Conservation (phyloP, 2,113 vertebrate genomes). For the Hippocampus comes region DNA sequence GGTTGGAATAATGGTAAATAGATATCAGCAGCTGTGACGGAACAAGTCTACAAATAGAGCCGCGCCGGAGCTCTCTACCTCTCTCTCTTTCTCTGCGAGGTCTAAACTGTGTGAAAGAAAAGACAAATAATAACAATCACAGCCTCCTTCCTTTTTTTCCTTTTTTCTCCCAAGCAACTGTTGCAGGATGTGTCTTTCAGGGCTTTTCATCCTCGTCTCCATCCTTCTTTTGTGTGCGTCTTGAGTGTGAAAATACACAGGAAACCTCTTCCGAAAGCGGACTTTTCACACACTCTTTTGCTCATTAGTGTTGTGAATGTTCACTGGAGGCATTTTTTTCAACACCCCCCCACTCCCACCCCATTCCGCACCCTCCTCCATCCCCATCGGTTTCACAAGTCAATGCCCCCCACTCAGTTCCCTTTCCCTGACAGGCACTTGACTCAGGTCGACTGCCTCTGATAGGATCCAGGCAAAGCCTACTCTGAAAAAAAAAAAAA, state of each 20-base stretch:
- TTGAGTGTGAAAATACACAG: slow-evolving; percentile 50
- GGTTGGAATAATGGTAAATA: slow-evolving; percentile 29
- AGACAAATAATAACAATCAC: slow-evolving; percentile 61
- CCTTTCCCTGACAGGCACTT: slow-evolving; percentile 38
- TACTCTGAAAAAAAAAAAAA: not conserved
- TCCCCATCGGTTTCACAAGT: slow-evolving; percentile 36
- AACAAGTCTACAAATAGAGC: slow-evolving; percentile 45
- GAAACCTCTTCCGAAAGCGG: slow-evolving; percentile 56
- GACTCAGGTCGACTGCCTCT: slow-evolving; percentile 22
- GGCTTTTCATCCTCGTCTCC: slow-evolving; percentile 55
- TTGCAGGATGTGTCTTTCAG: slow-evolving; percentile 68
- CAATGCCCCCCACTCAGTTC: slow-evolving; percentile 3
- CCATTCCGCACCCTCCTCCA: not conserved
- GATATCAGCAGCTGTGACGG: slow-evolving; percentile 54
- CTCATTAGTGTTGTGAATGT: slow-evolving; percentile 36
- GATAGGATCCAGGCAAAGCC: slow-evolving; percentile 33
- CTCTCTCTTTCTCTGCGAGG: not conserved
- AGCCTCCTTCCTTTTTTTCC: slow-evolving; percentile 58
- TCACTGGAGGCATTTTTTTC: slow-evolving; percentile 11
- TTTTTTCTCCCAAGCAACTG: slow-evolving; percentile 19
- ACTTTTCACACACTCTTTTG: slow-evolving; percentile 51
- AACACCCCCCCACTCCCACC: not conserved
- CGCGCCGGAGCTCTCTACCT: not conserved
- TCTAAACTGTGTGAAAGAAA: slow-evolving; percentile 38
- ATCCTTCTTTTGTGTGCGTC: slow-evolving; percentile 63